phyloP scores from a whole-genome alignment of 2,797 vertebrate species.

The Cirrhinus mrigala region DNA sequence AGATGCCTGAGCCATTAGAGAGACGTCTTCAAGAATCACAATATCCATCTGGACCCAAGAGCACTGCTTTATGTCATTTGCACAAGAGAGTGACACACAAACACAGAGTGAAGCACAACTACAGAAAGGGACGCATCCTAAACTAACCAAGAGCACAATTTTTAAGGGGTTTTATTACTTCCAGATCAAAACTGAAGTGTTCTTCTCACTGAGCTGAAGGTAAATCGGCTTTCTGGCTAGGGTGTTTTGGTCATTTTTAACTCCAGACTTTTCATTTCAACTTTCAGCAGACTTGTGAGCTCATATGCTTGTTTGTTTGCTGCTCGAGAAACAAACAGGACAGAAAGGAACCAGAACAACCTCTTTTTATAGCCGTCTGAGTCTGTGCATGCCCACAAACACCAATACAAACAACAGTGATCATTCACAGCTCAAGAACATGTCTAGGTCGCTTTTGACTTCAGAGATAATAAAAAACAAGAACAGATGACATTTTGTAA shows the following conservation, averaged over 20 bases:
- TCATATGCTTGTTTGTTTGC: not conserved
- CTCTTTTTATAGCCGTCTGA: not conserved
- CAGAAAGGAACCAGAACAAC: not conserved
- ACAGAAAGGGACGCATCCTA: not conserved
- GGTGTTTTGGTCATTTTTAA: not conserved
- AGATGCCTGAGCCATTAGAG: slow-evolving; percentile 10
- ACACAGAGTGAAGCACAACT: not conserved
- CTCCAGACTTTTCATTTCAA: not conserved
- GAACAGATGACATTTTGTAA: not conserved
- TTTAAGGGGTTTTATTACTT: not conserved
- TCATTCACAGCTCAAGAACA: not conserved
- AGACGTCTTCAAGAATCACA: slow-evolving; percentile 16
- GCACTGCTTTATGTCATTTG: not conserved
- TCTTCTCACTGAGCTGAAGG: not conserved
- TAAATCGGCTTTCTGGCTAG: not conserved
- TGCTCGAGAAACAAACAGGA: not conserved
- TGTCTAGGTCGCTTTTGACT: no score
- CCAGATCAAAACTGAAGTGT: not conserved
- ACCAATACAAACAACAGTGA: not conserved
- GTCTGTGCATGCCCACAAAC: slow-evolving; percentile 13
- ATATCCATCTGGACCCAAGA: slow-evolving; percentile 68
- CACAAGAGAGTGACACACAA: not conserved
- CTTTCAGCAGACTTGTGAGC: not conserved
- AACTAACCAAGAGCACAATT: not conserved
- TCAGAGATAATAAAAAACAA: not conserved